These are phyloP conservation scores for Cheilosia soror DNA, from an alignment of 2,888 invertebrate species.

Conservation along the genomic window DNA sequence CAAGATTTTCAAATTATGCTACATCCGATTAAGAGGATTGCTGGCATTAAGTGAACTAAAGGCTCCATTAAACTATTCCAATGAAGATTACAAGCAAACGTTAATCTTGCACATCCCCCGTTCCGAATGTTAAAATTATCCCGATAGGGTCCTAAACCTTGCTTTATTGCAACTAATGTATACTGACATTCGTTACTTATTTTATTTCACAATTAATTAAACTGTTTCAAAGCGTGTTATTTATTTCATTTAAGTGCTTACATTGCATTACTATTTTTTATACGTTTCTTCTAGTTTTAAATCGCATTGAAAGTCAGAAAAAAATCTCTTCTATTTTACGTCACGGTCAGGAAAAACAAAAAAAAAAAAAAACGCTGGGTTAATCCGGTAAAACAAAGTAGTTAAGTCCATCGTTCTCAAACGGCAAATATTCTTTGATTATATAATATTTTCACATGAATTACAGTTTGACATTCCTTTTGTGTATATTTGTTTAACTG, in stretches of 20 bases:
- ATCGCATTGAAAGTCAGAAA: constrained; percentile 43
- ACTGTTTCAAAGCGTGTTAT: constrained; percentile 53
- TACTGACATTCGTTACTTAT: background rate
- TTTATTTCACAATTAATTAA: constrained; percentile 51
- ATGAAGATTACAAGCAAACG: too few species aligned
- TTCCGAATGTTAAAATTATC: too few species aligned
- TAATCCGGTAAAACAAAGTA: constrained; percentile 26
- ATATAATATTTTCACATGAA: constrained; percentile 23
- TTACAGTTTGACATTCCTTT: constrained; percentile 22
- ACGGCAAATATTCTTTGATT: constrained; percentile 28
- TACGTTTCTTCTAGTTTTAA: constrained; percentile 12
- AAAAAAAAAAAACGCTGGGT: constrained; percentile 19
- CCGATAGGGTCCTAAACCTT: too few species aligned
- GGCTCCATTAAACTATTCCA: too few species aligned
- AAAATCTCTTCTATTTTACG: constrained; percentile 12
- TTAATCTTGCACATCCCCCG: too few species aligned
- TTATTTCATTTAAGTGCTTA: constrained; percentile 71
- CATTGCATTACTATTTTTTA: constrained; percentile 49
- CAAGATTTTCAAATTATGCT: too few species aligned
- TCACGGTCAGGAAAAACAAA: constrained; percentile 17
- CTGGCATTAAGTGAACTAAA: too few species aligned
- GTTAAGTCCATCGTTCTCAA: constrained; percentile 21
- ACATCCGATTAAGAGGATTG: too few species aligned
- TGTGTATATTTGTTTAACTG: constrained; percentile 16
- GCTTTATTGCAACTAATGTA: background rate